phyloP scores from a whole-genome alignment of 2,888 invertebrate genomes.

The Oscheius myriophilus region DNA sequence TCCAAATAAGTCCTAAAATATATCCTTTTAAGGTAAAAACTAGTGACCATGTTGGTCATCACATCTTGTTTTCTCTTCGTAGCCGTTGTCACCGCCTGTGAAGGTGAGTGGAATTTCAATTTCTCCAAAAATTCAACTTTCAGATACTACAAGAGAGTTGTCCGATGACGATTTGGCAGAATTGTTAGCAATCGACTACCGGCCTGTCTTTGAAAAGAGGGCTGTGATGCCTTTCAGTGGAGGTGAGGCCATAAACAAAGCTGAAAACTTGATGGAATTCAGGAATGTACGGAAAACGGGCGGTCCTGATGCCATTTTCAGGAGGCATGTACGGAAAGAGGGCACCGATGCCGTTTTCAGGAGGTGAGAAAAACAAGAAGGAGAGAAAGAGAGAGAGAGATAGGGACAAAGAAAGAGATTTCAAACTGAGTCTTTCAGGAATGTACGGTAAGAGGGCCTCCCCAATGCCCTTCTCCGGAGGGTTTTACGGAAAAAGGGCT shows the following conservation, averaged over 20 bases:
- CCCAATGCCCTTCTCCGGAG: constrained; percentile 50
- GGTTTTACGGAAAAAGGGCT: constrained; percentile 49
- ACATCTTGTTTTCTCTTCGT: constrained; percentile 12
- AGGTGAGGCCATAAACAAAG: constrained; percentile 13
- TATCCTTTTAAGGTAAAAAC: constrained; percentile 19
- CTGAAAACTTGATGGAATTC: constrained; percentile 40
- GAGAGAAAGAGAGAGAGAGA: no score
- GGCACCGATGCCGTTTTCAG: constrained; percentile 16
- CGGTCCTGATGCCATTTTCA: constrained; percentile 42
- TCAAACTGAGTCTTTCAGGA: no score
- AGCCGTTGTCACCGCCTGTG: constrained; percentile 17
- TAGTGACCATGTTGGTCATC: constrained; percentile 18
- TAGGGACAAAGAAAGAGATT: neutral
- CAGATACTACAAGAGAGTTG: no score
- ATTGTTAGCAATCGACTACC: neutral
- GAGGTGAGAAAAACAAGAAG: neutral
- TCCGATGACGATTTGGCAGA: no score
- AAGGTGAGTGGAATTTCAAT: neutral
- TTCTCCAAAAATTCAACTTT: no score
- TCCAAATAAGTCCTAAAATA: no score
- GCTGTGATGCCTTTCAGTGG: constrained; percentile 29
- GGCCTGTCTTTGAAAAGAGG: constrained; percentile 5
- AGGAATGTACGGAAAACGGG: constrained; percentile 39
- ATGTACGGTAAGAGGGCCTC: constrained; percentile 38
- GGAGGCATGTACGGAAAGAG: constrained; percentile 59